Evolutionary conservation across 1,140 invertebrate genomes (phyloP).

Genomic region (Platyscapa corneri): DNA sequence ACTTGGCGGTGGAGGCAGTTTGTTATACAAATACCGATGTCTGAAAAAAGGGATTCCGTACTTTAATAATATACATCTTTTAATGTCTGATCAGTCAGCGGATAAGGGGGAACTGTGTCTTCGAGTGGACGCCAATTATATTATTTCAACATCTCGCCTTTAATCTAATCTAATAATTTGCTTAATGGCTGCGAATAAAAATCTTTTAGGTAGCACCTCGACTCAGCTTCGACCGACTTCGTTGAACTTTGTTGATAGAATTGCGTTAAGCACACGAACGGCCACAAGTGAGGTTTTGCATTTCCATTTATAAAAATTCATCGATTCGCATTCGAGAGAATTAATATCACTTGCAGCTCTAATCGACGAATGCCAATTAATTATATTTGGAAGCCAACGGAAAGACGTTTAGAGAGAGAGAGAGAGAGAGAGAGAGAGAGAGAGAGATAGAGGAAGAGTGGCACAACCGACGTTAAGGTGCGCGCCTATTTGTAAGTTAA

Average conservation of each 20-base stretch:
- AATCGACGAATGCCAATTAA: no score
- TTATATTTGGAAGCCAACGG: no score
- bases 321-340: no score
- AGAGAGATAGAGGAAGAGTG: no score
- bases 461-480: no score
- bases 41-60: background rate
- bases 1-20: background rate
- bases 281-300: background rate
- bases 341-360: no score
- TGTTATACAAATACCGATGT: background rate
- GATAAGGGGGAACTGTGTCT: background rate
- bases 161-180: conserved; percentile 13
- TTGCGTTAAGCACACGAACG: background rate
- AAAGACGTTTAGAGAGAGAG: no score
- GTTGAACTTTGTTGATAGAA: background rate
- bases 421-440: no score
- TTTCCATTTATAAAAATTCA: no score
- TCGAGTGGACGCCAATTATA: conserved; percentile 16
- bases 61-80: conserved; percentile 6
- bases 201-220: background rate
- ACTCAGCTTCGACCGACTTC: background rate
- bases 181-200: background rate
- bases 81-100: background rate
- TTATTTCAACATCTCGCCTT: conserved; percentile 11
- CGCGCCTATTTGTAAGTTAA: no score